A percentile compares a stretch with the other conserved stretches of the same genome.
Conservation (phyloP, 2,797 vertebrate genomes). For the Ctenopoma kingsleyae region DNA sequence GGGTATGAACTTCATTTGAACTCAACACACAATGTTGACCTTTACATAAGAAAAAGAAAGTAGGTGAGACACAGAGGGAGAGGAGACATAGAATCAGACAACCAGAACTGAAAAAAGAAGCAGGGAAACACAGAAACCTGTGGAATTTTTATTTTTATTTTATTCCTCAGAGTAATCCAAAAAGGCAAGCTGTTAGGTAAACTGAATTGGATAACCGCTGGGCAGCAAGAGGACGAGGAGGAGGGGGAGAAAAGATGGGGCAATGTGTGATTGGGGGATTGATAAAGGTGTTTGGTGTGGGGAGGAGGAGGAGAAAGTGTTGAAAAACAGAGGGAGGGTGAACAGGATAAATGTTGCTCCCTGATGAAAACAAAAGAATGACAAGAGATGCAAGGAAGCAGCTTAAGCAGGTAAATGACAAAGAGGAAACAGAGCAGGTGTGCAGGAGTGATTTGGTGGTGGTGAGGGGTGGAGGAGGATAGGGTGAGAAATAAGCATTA, state of each 20-base stretch:
- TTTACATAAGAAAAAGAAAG: constrained; percentile 50
- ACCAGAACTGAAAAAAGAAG: constrained; percentile 13
- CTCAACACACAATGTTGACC: constrained; percentile 56
- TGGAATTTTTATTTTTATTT: constrained; percentile 30
- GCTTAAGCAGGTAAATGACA: constrained; percentile 44
- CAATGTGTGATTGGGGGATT: constrained; percentile 14
- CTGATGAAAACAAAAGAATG: constrained; percentile 58
- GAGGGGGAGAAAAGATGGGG: neutral
- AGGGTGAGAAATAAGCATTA: neutral
- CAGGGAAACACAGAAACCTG: constrained; percentile 24
- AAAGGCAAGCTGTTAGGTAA: constrained; percentile 50
- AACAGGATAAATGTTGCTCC: constrained; percentile 58
- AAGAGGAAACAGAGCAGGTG: constrained; percentile 29
- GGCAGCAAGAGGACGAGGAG: constrained; percentile 7
- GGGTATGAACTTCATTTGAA: constrained; percentile 67
- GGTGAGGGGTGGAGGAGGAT: neutral
- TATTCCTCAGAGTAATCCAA: constrained; percentile 46
- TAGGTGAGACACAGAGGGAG: neutral
- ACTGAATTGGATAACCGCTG: constrained; percentile 45
- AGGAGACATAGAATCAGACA: constrained; percentile 19
- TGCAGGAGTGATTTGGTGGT: constrained; percentile 1
- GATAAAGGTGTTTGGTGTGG: constrained; percentile 14
- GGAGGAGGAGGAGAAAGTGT: constrained; percentile 32
- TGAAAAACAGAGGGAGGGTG: constrained; percentile 35
- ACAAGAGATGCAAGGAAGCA: constrained; percentile 44